Evolutionary conservation across 2,797 vertebrate genomes (phyloP), one percentile per base, ranked within the genome.

Genomic region (Xenentodon cancila): DNA sequence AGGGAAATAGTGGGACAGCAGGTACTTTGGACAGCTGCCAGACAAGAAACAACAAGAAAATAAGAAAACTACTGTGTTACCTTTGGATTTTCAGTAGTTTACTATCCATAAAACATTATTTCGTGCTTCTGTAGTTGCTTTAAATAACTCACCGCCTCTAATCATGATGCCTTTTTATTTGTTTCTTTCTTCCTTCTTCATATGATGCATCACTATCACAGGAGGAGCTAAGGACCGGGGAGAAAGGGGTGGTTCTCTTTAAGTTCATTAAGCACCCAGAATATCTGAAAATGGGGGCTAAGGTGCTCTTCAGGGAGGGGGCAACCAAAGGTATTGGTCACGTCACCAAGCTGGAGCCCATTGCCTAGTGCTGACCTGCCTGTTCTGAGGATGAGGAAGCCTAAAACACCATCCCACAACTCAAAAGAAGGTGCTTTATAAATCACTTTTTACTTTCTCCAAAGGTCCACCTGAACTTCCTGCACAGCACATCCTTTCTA

Each of bases 271-370:
- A 99, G 76, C 97, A 99, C 78, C 97, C 98, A 0, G 98, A 99
- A 77, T 99, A 99, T 90, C 93, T 99, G 89, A 99, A 98, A 88
- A 93, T 96, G 0, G 97, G 97, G 21, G 96, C 97, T 54, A 99
- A 99, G 88, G 91, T 99, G 77, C 95, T 99, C 57, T 99, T 99
- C 89, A 93, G 97, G 80, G 94, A 99, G 89, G 97, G 97, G 9
- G 95, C 96, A 56, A 99, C 97, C 83, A 99, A 99, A 93, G 98
- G 98, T 60, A 98, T 99, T 46, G 98, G 98, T 62, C 98, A 98
- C 7, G 94, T 99, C 85, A 98, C 96, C 42, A 94, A 94, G 77
- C 87, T 99, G 75, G 95, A 97, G 86, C 94, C 95, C 59, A 92
- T 95, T 7, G 45, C 84, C 19, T 87, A 85, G 53, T 84, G 91